Evolutionary conservation across 2,113 vertebrate genomes (phyloP).

Genomic region (Gracilinanus agilis): DNA sequence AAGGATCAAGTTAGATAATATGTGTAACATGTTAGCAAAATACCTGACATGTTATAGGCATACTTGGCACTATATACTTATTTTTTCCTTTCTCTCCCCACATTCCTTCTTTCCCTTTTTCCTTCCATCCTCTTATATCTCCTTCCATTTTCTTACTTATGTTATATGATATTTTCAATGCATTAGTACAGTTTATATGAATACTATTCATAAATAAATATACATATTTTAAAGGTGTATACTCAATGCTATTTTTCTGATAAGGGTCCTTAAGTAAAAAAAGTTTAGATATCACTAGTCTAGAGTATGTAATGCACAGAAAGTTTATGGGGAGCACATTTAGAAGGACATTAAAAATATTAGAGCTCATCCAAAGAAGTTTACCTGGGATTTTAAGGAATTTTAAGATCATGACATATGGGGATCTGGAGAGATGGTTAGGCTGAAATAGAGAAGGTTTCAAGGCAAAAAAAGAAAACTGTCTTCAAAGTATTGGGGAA

Average conservation of each 20-base stretch:
- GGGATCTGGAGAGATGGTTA: neutral
- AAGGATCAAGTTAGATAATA: neutral
- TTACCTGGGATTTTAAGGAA: neutral
- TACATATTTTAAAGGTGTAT: neutral
- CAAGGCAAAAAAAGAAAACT: neutral
- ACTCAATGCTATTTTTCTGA: neutral
- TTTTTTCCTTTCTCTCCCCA: neutral
- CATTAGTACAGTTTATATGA: neutral
- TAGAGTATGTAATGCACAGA: neutral
- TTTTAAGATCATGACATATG: neutral
- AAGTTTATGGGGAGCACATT: neutral
- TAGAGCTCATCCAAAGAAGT: neutral
- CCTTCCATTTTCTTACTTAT: neutral
- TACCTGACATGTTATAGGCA: neutral
- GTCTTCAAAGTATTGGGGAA: neutral
- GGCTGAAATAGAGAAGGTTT: neutral
- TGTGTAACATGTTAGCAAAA: neutral
- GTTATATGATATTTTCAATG: neutral
- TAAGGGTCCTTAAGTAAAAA: neutral
- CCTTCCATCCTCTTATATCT: neutral
- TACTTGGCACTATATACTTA: neutral
- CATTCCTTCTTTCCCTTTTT: too few relatives aligned
- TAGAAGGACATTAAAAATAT: neutral
- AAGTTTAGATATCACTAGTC: neutral
- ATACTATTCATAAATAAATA: neutral